Base-by-base conservation (phyloP, 2,113 vertebrate genomes). In the Campylomormyrus tamandua region DNA sequence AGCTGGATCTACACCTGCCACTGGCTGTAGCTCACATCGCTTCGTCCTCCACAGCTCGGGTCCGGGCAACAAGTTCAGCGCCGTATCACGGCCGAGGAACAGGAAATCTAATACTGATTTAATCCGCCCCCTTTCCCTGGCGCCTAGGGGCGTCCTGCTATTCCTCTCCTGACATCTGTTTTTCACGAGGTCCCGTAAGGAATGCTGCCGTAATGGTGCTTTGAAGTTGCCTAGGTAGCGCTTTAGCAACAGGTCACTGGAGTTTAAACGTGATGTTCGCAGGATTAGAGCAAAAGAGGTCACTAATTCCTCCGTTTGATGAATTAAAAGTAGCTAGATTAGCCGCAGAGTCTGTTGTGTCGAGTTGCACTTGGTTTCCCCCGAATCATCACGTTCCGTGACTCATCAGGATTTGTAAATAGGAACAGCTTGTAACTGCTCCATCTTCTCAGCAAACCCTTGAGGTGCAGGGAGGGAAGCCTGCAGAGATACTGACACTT, bases 1-100 rank as follows among this genome's bases (percentile, higher is more conserved):
- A 92, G 83, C 89, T 90, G 90, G 88, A 91, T 90, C 89, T 93
- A 90, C 96, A 96, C 95, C 95, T 96, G 95, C 95, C 93, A 15
- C 93, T 89, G 92, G 90, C 90, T 9, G 80, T 93, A 93, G 92
- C 89, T 92, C 89, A 93, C 88, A 66, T 90, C 52, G 88, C 87
- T 92, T 91, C 90, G 93, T 91, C 62, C 90, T 70, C 85, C 88
- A 89, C 90, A 31, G 31, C 46, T 88, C 88, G 1, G 62, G 91
- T 80, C 90, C 90, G 83, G 87, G 91, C 89, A 90, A 83, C 90
- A 45, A 58, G 21, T 91, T 62, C 89, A 84, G 77, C 52, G 85
- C 80, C 46, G 88, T 77, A 77, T 89, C 87, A 87, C 87, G 87
- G 50, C 87, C 21, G 53, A 52, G 87, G 88, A 85, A 91, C 90